phyloP scores from a whole-genome alignment of 1,140 invertebrate genomes.

The Chrysopa pallens region DNA sequence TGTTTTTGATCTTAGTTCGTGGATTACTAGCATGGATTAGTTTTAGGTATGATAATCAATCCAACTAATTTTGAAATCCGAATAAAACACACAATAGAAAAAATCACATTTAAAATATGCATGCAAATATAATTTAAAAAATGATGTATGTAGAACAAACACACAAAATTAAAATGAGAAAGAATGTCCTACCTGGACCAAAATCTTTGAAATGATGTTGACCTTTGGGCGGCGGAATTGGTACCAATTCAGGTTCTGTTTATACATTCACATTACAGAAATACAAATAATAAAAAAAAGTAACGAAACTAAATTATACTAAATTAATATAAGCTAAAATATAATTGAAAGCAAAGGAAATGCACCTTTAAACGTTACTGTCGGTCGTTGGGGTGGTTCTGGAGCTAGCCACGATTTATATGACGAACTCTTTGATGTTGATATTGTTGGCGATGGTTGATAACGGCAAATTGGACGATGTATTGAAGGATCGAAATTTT shows the following conservation, averaged over 20 bases:
- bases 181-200: slow-evolving; percentile 28
- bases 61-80: no score
- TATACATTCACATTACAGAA: background rate
- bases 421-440: slow-evolving; percentile 17
- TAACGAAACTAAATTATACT: background rate
- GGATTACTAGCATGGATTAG: no score
- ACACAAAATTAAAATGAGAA: no score
- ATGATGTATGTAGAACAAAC: background rate
- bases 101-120: no score
- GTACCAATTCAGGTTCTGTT: slow-evolving; percentile 42
- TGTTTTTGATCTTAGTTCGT: no score
- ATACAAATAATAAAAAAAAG: background rate
- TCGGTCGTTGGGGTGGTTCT: slow-evolving; percentile 33
- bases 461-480: slow-evolving; percentile 60
- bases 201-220: slow-evolving; percentile 34
- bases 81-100: no score
- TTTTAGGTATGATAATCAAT: no score
- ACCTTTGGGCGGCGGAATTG: slow-evolving; percentile 42
- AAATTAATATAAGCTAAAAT: background rate
- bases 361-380: slow-evolving; percentile 63
- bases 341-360: background rate
- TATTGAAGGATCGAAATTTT: slow-evolving; percentile 51
- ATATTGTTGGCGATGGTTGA: slow-evolving; percentile 36
- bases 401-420: slow-evolving; percentile 25
- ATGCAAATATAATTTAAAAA: no score